Base-by-base conservation (phyloP, 2,888 invertebrate species). In the Ecliptopera silaceata region DNA sequence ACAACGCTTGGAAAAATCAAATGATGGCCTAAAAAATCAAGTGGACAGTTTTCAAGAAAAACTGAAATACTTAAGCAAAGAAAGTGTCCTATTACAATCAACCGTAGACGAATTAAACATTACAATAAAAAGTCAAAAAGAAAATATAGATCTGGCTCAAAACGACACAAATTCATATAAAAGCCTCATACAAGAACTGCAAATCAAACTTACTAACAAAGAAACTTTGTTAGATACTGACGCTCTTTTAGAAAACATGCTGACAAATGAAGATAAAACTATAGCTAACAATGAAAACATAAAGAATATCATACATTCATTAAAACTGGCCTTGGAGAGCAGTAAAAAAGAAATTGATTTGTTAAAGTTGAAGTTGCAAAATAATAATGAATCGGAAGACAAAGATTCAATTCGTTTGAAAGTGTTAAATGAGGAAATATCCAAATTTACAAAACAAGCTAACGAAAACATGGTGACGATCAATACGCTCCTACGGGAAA, bases 221-320 rank as follows among this genome's bases (percentile, higher is more conserved):
- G 80, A 81, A 46, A 69, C 59, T 29, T 38, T 69, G 29, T 55
- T 66, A 1, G 70, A 68, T 49, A 72, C 64, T 57, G 82, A 86
- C 20, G 68, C 56, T 42, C 55, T 75, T 29, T 62, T 88, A 52
- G 82, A 85, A 64, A 70, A 56, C 49, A 80, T 89, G 78, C 75
- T 88, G 48, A 69, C 74, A 1, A 85, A 79, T 54, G 90, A 90
- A 77, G 79, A 87, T 49, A 77, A 77, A 50, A 72, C 84, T 55
- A 75, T 86, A 45, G 77, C 84, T 11, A 89, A 84, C 63, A 87
- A 88, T 64, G 89, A 89, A 65, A 88, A 88, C 59, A 79, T 91
- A 48, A 80, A 70, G 68, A 86, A 86, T 57, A 77, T 90, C 20
- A 80, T 88, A 52, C 66, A 78, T n/a, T 79, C 77, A 3, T 76